Evolutionary conservation across 2,113 vertebrate species (phyloP), one percentile per base, ranked within the genome.

Genomic region (Embiotoca jacksoni): DNA sequence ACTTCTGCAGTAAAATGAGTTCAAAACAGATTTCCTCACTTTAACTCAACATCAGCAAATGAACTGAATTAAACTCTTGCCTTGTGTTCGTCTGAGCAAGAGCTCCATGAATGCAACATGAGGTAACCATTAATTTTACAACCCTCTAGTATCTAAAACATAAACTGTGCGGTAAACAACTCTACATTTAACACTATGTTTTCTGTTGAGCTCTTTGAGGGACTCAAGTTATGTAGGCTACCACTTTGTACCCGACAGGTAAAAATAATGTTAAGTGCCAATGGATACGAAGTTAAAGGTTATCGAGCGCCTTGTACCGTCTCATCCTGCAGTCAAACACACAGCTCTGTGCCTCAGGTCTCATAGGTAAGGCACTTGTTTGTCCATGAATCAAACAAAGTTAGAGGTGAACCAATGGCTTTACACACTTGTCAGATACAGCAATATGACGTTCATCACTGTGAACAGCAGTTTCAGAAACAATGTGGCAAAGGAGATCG

Each of bases 311-410:
- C 61, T 55, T 36, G 54, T 78, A 77, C 63, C 14, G 4, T 83
- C 64, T 83, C 58, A 14, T 72, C 60, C 65, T 82, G 77, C 76
- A 75, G 58, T 78, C 70, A 55, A 55, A 84, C 75, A 84, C 73
- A 83, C 71, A 80, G 83, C 87, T 88, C 80, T 86, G 90, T 93
- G 91, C 93, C 93, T 92, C 88, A 82, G 90, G 87, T 90, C 87
- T 93, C 81, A 82, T 66, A 72, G 50, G 52, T 92, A 94, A 94
- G 93, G 93, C 93, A 94, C 93, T 94, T 89, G 69, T 90, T 88
- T 87, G 83, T 94, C 90, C 85, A 67, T 80, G 74, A 88, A 83
- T 87, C 82, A 89, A 91, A 90, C 78, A 71, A 85, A 82, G 83
- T 86, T 71, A 69, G 81, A 81, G 84, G 83, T 91, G 89, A 87